phyloP scores from a whole-genome alignment of 2,797 vertebrate genomes.

The Pseudochirops corinnae region DNA sequence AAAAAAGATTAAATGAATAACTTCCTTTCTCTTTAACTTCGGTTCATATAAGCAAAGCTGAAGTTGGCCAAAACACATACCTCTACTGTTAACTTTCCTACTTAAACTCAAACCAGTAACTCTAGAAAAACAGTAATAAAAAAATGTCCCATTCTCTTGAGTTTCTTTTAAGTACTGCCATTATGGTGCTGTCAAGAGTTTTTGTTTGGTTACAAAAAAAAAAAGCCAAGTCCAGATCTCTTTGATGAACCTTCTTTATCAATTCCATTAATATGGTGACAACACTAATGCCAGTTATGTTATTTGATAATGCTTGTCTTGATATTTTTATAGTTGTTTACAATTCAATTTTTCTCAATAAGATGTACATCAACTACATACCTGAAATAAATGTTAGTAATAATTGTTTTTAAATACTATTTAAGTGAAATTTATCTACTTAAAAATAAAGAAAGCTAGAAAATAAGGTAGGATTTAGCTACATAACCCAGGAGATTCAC shows the following conservation, averaged over 20 bases:
- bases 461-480: not conserved
- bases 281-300: slow-evolving; percentile 94
- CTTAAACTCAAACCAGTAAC: slow-evolving; percentile 79
- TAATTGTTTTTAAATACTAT: slow-evolving; percentile 59
- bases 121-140: slow-evolving; percentile 78
- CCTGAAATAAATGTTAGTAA: slow-evolving; percentile 91
- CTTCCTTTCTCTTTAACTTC: slow-evolving; percentile 84
- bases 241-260: slow-evolving; percentile 82
- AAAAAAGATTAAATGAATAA: slow-evolving; percentile 75
- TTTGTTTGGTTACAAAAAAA: slow-evolving; percentile 83
- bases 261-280: slow-evolving; percentile 86
- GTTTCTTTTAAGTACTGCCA: slow-evolving; percentile 87
- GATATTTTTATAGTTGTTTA: slow-evolving; percentile 97
- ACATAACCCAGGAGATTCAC: not conserved
- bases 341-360: slow-evolving; percentile 91
- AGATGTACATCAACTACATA: slow-evolving; percentile 96
- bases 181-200: slow-evolving; percentile 92
- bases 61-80: slow-evolving; percentile 85
- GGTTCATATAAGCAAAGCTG: slow-evolving; percentile 83
- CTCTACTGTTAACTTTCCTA: slow-evolving; percentile 86
- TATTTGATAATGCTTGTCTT: slow-evolving; percentile 90
- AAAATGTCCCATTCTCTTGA: slow-evolving; percentile 79
- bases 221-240: slow-evolving; percentile 86
- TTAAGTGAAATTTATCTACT: not conserved
- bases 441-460: not conserved